phyloP scores from a whole-genome alignment of 2,797 vertebrate genomes.

The Agapornis canus region DNA sequence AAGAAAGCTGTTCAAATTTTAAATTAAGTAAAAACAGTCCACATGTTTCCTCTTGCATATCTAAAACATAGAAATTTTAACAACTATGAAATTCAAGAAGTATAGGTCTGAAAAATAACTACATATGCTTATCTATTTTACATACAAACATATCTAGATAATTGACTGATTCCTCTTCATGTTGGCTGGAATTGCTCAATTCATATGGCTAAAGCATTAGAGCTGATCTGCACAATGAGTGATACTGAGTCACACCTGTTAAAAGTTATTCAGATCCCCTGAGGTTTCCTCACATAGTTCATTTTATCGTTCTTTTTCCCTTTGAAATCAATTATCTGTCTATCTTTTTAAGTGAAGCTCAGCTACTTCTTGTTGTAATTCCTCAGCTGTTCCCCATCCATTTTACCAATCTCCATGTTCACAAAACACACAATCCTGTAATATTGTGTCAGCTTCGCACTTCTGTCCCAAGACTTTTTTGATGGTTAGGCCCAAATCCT shows the following conservation, averaged over 20 bases:
- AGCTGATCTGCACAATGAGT: not conserved
- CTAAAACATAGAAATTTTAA: not conserved
- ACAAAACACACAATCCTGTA: not conserved
- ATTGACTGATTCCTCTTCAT: not conserved
- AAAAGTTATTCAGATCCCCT: not conserved
- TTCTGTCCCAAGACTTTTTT: not conserved
- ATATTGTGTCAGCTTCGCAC: not conserved
- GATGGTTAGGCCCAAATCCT: not conserved
- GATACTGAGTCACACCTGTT: fast-evolving
- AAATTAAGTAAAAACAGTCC: not conserved
- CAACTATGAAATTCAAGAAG: not conserved
- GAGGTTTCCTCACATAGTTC: not conserved
- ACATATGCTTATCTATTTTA: not conserved
- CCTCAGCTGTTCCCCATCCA: not conserved
- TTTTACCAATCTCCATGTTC: not conserved
- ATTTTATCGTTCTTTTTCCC: not conserved
- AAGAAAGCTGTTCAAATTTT: not conserved
- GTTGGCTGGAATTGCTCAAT: not conserved
- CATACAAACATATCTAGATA: not conserved
- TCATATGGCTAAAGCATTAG: not conserved
- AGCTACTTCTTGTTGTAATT: not conserved
- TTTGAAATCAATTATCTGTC: not conserved
- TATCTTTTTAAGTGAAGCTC: not conserved
- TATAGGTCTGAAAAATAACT: not conserved
- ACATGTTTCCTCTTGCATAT: not conserved